Percentiles rank a stretch among this genome's conserved stretches.
Conservation (phyloP, 2,113 vertebrate species). For the Symphodus melops region DNA sequence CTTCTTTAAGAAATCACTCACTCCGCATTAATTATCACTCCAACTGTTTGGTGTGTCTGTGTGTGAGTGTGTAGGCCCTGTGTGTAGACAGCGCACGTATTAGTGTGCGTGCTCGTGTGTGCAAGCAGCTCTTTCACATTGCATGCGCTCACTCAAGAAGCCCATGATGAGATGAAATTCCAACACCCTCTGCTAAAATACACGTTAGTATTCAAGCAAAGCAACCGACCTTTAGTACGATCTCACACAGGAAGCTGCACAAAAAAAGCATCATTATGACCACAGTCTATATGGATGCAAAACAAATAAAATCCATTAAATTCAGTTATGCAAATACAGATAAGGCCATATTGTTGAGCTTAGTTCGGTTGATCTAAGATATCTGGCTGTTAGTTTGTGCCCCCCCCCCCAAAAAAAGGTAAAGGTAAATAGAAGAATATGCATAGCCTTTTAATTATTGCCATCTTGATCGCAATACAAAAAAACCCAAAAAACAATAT, state of each 20-base stretch:
- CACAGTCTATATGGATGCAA: neutral
- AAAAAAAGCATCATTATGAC: neutral
- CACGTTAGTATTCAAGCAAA: constrained; percentile 41
- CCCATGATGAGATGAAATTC: constrained; percentile 54
- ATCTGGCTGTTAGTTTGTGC: neutral
- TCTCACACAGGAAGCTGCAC: constrained; percentile 25
- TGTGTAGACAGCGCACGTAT: neutral
- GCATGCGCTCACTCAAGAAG: constrained; percentile 40
- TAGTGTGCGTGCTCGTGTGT: neutral
- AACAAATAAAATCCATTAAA: neutral
- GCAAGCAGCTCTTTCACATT: constrained; percentile 40
- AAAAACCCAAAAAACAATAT: neutral
- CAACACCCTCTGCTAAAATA: constrained; percentile 58
- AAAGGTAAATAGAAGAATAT: neutral
- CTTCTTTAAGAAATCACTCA: constrained; percentile 84
- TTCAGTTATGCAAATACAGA: neutral
- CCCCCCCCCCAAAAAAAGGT: neutral
- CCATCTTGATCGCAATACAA: neutral
- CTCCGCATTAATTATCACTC: constrained; percentile 84
- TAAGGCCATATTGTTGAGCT: neutral
- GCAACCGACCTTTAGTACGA: constrained; percentile 37
- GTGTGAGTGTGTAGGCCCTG: neutral
- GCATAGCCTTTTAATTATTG: too few relatives aligned
- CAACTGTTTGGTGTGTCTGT: constrained; percentile 15
- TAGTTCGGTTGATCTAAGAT: neutral